Evolutionary conservation across 2,113 vertebrate genomes (phyloP), one percentile per base, ranked within the genome.

Genomic region (Dromas ardeola): DNA sequence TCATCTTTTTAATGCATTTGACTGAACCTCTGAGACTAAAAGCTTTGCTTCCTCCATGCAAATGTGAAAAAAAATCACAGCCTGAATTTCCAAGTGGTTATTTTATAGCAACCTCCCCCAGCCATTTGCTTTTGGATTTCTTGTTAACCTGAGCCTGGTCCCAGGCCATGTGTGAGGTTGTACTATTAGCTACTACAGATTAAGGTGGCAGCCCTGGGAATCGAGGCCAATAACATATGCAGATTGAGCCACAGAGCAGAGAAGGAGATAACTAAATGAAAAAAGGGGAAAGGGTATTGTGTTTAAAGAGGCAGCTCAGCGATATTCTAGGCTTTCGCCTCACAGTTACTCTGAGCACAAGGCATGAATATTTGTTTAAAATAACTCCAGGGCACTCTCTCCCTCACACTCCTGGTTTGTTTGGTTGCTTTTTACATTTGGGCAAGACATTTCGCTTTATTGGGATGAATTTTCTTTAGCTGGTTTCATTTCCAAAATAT

Each of bases 1-100:
- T 98, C 98, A 97, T 97, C 94, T 97, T 98, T 98, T 97, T 96
- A 98, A 98, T 98, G 97, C 94, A 86, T 98, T 98, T 97, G 96
- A 97, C 91, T 93, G 96, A 98, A 96, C 95, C 97, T 91, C 92
- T 25, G 97, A 98, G 97, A 98, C 96, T 97, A 97, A 98, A 97
- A 97, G 96, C 95, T 98, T 97, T 72, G 32, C 96, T 93, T 95
- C 65, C 65, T 97, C 90, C 96, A 96, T 95, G 95, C 93, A 98
- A 97, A 98, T 98, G 88, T 92, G 63, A 89, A 96, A 93, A 95
- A 90, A 96, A 66, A 91, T 91, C 95, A 95, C 95, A 91, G 95
- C 34, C 94, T 85, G 77, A 92, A 95, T 69, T 95, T 96, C 76
- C 91, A 95, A 97, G 94, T 77, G 93, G 90, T 96, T 97, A 90